These are phyloP conservation scores for Laodelphax striatellus DNA, from an alignment of 1,140 invertebrate genomes.

Conservation along the genomic window DNA sequence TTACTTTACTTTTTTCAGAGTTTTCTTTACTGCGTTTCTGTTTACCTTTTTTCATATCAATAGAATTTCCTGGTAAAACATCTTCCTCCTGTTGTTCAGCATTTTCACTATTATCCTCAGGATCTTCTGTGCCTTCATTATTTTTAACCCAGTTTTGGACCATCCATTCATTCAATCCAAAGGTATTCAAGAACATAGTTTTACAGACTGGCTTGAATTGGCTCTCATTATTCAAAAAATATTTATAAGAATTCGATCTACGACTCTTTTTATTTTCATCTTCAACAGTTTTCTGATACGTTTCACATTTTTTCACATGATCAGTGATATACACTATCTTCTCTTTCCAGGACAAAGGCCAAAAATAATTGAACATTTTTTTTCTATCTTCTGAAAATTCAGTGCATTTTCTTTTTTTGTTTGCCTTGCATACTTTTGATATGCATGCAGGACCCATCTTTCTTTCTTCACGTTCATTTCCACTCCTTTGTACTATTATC, in stretches of 20 bases:
- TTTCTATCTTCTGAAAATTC: conserved; percentile 5
- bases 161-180: conserved; percentile 15
- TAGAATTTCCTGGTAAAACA: too few species aligned
- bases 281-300: too few species aligned
- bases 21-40: too few species aligned
- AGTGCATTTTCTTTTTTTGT: too few species aligned
- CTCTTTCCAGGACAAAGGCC: not conserved
- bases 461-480: too few species aligned
- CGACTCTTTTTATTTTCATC: conserved; percentile 7
- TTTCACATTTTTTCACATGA: conserved; percentile 3
- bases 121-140: not conserved
- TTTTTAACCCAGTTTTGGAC: conserved; percentile 10
- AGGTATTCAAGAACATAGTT: conserved; percentile 12
- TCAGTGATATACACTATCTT: conserved; percentile 7
- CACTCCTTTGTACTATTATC: conserved; percentile 4
- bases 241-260: conserved; percentile 4
- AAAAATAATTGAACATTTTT: conserved; percentile 1
- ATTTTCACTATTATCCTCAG: too few species aligned
- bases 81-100: too few species aligned
- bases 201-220: conserved; percentile 14
- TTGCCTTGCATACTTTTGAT: too few species aligned
- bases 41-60: too few species aligned
- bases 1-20: too few species aligned
- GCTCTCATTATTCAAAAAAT: conserved; percentile 4
- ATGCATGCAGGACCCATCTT: too few species aligned